These are phyloP conservation scores for Morpho deidamia DNA, from an alignment of 2,888 invertebrate species.

Conservation along the genomic window DNA sequence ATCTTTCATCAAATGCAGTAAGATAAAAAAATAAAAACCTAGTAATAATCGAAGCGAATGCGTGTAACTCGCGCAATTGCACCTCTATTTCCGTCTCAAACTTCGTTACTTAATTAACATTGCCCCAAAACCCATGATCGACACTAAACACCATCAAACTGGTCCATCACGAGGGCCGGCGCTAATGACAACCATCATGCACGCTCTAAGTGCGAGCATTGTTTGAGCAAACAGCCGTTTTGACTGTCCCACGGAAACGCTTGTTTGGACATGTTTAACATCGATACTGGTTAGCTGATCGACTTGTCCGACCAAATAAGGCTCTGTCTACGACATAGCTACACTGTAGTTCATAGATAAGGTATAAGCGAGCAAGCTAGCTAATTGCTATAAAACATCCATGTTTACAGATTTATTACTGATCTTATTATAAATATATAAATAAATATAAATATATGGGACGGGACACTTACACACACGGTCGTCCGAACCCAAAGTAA, in stretches of 20 bases:
- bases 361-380: too few species aligned
- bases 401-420: too few species aligned
- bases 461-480: too few species aligned
- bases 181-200: constrained; percentile 18
- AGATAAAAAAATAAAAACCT: too few species aligned
- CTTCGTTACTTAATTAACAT: constrained; percentile 2
- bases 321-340: constrained; percentile 4
- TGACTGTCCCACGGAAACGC: constrained; percentile 57
- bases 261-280: constrained; percentile 48
- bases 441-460: too few species aligned
- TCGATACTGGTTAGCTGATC: constrained; percentile 25
- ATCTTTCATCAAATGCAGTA: too few species aligned
- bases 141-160: constrained; percentile 47
- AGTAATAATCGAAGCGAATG: too few species aligned
- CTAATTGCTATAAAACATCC: too few species aligned
- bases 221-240: constrained; percentile 42
- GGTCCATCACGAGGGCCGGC: constrained; percentile 50
- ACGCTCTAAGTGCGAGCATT: constrained; percentile 45
- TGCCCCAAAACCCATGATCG: constrained; percentile 29
- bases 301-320: constrained; percentile 14
- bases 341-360: too few species aligned
- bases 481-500: too few species aligned
- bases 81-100: background rate
- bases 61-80: too few species aligned
- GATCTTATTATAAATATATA: too few species aligned